Percentiles rank a stretch among this genome's conserved stretches.
Conservation (phyloP, 2,797 vertebrate genomes). For the Peromyscus nudipes region DNA sequence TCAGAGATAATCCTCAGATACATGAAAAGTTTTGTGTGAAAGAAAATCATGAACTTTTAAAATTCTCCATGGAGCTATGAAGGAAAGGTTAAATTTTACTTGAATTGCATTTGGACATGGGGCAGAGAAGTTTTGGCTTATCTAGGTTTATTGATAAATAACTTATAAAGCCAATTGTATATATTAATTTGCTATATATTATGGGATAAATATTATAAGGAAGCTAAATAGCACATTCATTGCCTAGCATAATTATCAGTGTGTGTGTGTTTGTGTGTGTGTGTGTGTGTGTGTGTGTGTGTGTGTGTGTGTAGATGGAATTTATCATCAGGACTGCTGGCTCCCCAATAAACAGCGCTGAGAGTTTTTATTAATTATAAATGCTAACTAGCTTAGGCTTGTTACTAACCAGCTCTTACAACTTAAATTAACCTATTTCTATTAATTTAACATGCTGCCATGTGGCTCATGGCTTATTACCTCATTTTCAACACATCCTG, state of each 20-base stretch:
- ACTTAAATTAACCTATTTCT: not conserved
- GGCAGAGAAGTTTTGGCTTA: not conserved
- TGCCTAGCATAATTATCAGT: not conserved
- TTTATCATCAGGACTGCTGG: not conserved
- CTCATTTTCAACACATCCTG: not conserved
- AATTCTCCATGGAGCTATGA: not conserved
- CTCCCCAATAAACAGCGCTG: not conserved
- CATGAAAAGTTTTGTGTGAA: conserved; percentile 14
- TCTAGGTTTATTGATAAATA: not conserved
- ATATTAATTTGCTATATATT: not conserved
- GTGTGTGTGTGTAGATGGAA: not conserved
- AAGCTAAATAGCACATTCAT: not conserved
- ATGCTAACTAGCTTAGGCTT: not conserved
- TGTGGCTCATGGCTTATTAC: not conserved
- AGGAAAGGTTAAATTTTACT: conserved; percentile 53
- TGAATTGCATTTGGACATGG: conserved; percentile 36
- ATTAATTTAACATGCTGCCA: not conserved
- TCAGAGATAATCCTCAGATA: not conserved
- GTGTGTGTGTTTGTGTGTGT: not conserved
- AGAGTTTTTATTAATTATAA: not conserved
- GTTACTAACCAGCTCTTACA: not conserved
- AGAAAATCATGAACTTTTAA: not conserved
- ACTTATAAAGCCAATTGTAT: not conserved
- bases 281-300: not conserved
- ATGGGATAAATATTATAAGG: not conserved